Base-by-base conservation (phyloP, 92 coral and sea anemone genomes). In the Paragorgia papillata region DNA sequence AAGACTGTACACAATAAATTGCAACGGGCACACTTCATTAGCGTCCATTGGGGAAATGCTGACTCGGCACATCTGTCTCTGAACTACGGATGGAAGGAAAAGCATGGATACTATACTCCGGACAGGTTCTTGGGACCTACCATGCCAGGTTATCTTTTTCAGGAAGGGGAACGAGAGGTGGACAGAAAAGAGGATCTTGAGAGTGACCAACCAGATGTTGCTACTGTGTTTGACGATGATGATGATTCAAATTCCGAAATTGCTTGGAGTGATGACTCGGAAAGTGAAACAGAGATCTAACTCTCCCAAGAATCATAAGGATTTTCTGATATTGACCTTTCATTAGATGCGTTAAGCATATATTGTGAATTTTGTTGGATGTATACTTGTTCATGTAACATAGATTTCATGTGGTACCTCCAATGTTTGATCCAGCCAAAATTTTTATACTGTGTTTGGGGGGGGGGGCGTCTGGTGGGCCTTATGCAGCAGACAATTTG, bases 191-290 rank as follows among this genome's bases (percentile, higher is more conserved):
- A 62, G 21, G 48, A 62, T 33, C 22, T 39, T 26, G 48, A 62
- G 27, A 62, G 69, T 62, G 69, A 62, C 26, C 44, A n/a, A 62
- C 25, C 49, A 1, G 48, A 62, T 62, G 34, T 62, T 62, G 49
- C 69, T 27, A 61, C 17, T 62, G 26, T 9, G 34, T 8, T 8
- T 9, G 49, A 35, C 44, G 39, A 32, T 62, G 48, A 24, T 27
- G 34, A 33, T 13, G 39, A 62, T 62, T 62, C 69, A 62, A 62
- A 62, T 32, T 62, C 69, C 22, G 69, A 62, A 8, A 62, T 17
- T 31, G 69, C 49, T 35, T 62, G 69, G 48, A 62, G 69, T 62
- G 69, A 62, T 62, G 69, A 62, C 69, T 62, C 69, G 26, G 49
- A 62, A 62, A 59, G 65, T 22, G n/a, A n/a, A n/a, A n/a, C n/a